These are phyloP conservation scores for Rhaphigaster nebulosa DNA, from an alignment of 2,888 invertebrate species.

Conservation along the genomic window DNA sequence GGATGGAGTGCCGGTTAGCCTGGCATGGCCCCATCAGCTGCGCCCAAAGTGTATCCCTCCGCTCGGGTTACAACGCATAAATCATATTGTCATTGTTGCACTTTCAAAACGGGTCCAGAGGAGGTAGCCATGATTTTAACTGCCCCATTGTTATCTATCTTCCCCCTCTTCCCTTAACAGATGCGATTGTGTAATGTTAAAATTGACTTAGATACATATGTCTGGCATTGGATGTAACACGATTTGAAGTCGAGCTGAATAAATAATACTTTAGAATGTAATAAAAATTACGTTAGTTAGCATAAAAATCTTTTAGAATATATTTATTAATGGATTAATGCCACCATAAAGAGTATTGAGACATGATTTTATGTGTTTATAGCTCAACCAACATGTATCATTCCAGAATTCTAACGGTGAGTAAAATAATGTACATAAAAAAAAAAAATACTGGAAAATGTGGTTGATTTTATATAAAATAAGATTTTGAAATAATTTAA, in stretches of 20 bases:
- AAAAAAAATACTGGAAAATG: too few relatives aligned
- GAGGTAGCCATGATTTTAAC: slow-evolving; percentile 24
- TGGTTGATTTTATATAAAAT: too few relatives aligned
- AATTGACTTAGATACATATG: slow-evolving; percentile 35
- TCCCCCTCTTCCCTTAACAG: not conserved
- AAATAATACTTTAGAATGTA: not conserved
- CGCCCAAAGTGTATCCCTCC: not conserved
- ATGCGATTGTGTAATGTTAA: slow-evolving; percentile 3
- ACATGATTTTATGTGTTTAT: too few relatives aligned
- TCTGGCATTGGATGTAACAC: not conserved
- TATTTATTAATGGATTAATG: too few relatives aligned
- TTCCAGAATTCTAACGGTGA: too few relatives aligned
- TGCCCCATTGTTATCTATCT: not conserved
- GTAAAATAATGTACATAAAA: too few relatives aligned
- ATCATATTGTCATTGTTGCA: slow-evolving; percentile 44
- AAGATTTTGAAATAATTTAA: too few relatives aligned
- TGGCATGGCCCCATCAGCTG: not conserved
- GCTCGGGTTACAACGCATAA: slow-evolving; percentile 21
- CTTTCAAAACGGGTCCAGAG: not conserved
- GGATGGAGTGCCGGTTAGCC: not conserved
- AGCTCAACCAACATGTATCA: too few relatives aligned
- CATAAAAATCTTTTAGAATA: too few relatives aligned
- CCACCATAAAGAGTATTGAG: too few relatives aligned
- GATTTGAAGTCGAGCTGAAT: not conserved
- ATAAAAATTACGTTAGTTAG: not conserved